Conservation (phyloP, 2,888 invertebrate genomes). For the Onchidella celtica region DNA sequence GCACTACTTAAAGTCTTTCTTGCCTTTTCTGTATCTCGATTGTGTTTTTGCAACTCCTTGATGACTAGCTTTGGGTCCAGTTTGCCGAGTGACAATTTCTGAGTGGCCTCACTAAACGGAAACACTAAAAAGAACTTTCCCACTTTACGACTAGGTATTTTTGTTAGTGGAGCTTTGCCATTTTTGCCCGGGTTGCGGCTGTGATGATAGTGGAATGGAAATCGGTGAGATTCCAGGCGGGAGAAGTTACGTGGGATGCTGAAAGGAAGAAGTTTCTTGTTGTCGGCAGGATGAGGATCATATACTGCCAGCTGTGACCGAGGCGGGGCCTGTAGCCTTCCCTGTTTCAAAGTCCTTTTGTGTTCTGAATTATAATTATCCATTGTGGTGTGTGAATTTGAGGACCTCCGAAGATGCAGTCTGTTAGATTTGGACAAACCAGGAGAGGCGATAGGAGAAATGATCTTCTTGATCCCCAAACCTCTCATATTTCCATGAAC, state of each 20-base stretch:
- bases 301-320: not conserved
- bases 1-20: not conserved
- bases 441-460: not conserved
- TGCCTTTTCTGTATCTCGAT: not conserved
- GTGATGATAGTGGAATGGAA: conserved; percentile 16
- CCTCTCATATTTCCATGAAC: not conserved
- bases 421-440: not conserved
- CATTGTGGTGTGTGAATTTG: not conserved
- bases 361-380: not conserved
- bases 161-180: not conserved
- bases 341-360: not conserved
- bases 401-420: not conserved
- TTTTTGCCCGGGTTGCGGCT: conserved; percentile 8
- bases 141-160: conserved; percentile 78
- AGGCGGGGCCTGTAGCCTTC: not conserved
- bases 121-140: conserved; percentile 90
- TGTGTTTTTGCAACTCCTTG: conserved; percentile 56
- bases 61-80: conserved; percentile 69
- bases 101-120: conserved; percentile 82
- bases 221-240: not conserved
- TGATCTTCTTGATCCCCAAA: not conserved
- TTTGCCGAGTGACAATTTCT: conserved; percentile 55
- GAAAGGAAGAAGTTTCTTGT: not conserved
- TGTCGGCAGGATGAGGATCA: conserved; percentile 4
- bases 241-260: not conserved